Evolutionary conservation across 1,140 invertebrate species (phyloP), one percentile per base, ranked within the genome.

Genomic region (Heliconius melpomene): DNA sequence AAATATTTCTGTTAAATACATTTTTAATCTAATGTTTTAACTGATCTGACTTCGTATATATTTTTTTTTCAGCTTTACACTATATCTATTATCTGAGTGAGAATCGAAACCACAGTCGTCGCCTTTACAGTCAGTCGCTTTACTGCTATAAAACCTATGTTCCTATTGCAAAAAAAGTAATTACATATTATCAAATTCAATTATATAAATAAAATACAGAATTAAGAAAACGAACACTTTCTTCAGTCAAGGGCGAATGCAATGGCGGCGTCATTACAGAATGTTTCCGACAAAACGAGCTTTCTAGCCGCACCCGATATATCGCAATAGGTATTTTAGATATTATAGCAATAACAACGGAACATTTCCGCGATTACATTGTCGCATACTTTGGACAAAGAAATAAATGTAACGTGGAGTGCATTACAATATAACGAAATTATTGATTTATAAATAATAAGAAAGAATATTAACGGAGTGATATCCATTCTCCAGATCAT

Each of bases 301-400:
- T 78, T 78, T 78, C 70, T 66, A 60, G 60, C 76, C 76, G 76
- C 76, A 78, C 46, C 54, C 57, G 26, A 74, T 54, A 74, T 79
- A 74, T 50, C 73, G 78, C 78, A 74, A 79, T 70, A 77, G 71
- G n/a, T 54, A 52, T 77, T 80, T 54, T 36, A 66, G 74, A 76
- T 57, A 38, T 66, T 23, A 76, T 38, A 80, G 79, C 75, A 80
- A 80, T 80, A 75, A 77, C 57, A 74, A 73, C 18, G 11, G 79
- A 77, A 66, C 72, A 77, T 75, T 77, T 80, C 79, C 79, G 75
- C 70, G 71, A 80, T 80, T 80, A 54, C 79, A 66, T 20, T 54
- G 66, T 32, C 54, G 54, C 71, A 80, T 80, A 74, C 79, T 66
- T 57, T 36, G 23, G 66, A 52, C 71, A 72, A 13, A 36, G 75